phyloP scores from a whole-genome alignment of 2,888 invertebrate genomes.

The Euphydryas editha region DNA sequence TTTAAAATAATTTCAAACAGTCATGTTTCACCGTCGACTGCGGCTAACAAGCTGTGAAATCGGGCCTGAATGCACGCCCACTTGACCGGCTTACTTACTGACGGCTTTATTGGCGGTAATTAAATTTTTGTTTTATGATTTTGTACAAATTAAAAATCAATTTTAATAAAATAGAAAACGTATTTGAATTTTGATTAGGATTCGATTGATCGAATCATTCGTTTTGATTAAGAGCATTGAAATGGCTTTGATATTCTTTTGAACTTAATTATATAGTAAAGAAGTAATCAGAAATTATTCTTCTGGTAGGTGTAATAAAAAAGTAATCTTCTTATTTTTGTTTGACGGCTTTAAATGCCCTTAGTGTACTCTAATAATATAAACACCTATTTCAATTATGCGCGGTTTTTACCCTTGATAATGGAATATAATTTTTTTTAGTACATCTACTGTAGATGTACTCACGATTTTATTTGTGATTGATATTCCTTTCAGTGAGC shows the following conservation, averaged over 20 bases:
- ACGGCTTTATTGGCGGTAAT: conserved; percentile 18
- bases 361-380: too few relatives aligned
- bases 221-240: conserved; percentile 6
- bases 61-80: conserved; percentile 25
- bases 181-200: conserved; percentile 26
- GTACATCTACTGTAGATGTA: too few relatives aligned
- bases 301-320: too few relatives aligned
- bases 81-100: conserved; percentile 31
- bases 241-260: not conserved
- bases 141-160: not conserved
- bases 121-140: conserved; percentile 24
- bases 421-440: too few relatives aligned
- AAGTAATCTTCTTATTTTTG: too few relatives aligned
- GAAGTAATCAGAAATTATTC: too few relatives aligned
- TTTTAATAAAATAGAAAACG: conserved; percentile 18
- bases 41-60: conserved; percentile 25
- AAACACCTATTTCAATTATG: too few relatives aligned
- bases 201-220: not conserved
- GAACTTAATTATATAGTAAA: not conserved
- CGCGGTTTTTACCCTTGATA: too few relatives aligned
- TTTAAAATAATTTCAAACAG: conserved; percentile 16
- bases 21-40: conserved; percentile 14
- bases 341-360: too few relatives aligned
- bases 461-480: too few relatives aligned
- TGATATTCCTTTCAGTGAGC: too few relatives aligned